These are phyloP conservation scores for Halichoeres trimaculatus DNA, from an alignment of 2,113 vertebrate species.

Conservation along the genomic window DNA sequence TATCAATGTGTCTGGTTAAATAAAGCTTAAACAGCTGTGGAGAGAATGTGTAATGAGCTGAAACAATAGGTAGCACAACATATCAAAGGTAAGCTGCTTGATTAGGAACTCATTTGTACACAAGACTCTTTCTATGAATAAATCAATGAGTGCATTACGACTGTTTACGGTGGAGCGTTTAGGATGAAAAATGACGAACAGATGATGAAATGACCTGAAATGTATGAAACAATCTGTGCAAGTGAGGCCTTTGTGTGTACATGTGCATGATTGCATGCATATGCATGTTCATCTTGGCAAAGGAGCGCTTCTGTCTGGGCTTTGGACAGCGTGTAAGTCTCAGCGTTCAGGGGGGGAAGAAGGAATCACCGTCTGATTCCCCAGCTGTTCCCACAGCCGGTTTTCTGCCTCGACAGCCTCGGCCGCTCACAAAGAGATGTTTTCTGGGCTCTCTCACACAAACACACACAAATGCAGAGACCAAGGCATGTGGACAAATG, in stretches of 20 bases:
- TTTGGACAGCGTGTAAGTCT: conserved; percentile 65
- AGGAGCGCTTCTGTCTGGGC: conserved; percentile 58
- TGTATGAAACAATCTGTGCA: conserved; percentile 71
- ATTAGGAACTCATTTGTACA: conserved; percentile 48
- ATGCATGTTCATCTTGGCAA: conserved; percentile 71
- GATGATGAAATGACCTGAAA: conserved; percentile 77
- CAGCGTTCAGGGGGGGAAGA: conserved; percentile 50
- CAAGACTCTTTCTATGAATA: conserved; percentile 22
- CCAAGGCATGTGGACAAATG: conserved; percentile 14
- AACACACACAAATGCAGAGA: neutral
- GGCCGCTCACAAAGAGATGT: conserved; percentile 47
- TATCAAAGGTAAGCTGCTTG: conserved; percentile 30
- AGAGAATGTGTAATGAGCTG: conserved; percentile 24
- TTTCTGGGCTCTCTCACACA: conserved; percentile 34
- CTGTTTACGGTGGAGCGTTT: conserved; percentile 62
- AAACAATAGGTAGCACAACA: conserved; percentile 25
- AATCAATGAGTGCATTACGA: conserved; percentile 43
- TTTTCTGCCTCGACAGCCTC: conserved; percentile 35
- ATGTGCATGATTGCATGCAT: conserved; percentile 69
- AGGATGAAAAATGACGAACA: conserved; percentile 55
- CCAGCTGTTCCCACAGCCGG: conserved; percentile 67
- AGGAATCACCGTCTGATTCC: conserved; percentile 61
- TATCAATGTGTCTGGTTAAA: conserved; percentile 42
- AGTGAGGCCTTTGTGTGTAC: conserved; percentile 58
- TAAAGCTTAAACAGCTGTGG: conserved; percentile 36